phyloP scores from a whole-genome alignment of 2,888 invertebrate genomes.

The Acrobasis suavella region DNA sequence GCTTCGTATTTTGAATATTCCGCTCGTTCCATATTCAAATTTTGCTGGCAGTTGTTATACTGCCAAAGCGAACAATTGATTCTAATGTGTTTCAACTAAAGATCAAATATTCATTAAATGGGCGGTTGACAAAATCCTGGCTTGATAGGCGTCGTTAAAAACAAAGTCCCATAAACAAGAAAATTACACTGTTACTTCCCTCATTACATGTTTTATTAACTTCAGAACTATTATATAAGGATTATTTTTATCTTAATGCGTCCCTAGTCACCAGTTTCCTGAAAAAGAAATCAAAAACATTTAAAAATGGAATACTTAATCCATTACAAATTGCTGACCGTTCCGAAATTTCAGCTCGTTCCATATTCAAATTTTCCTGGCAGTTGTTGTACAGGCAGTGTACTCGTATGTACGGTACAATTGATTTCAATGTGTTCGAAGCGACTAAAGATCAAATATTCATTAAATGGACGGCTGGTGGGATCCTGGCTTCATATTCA shows the following conservation, averaged over 20 bases:
- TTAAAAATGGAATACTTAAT: neutral
- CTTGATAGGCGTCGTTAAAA: too few relatives aligned
- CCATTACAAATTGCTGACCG: neutral
- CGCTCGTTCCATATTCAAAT: neutral
- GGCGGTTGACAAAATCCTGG: neutral
- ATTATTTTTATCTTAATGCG: too few relatives aligned
- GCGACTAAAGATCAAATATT: slow-evolving; percentile 66
- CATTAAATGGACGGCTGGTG: slow-evolving; percentile 63
- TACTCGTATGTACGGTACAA: slow-evolving; percentile 48
- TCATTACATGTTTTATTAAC: too few relatives aligned
- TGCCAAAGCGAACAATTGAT: too few relatives aligned
- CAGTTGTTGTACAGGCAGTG: slow-evolving; percentile 38
- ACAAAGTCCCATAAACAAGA: too few relatives aligned
- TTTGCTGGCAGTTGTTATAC: neutral
- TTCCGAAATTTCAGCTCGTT: slow-evolving; percentile 21
- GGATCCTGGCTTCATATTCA: slow-evolving; percentile 66
- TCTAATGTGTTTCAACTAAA: too few relatives aligned
- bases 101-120: neutral
- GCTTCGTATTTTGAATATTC: too few relatives aligned
- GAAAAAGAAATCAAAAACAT: neutral
- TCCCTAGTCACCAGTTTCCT: too few relatives aligned
- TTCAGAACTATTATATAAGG: too few relatives aligned
- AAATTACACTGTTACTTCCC: too few relatives aligned
- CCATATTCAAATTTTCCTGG: slow-evolving; percentile 31
- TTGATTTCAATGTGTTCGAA: slow-evolving; percentile 62